These are phyloP conservation scores for Allophyes oxyacanthae DNA, from an alignment of 2,888 invertebrate species.

Conservation along the genomic window DNA sequence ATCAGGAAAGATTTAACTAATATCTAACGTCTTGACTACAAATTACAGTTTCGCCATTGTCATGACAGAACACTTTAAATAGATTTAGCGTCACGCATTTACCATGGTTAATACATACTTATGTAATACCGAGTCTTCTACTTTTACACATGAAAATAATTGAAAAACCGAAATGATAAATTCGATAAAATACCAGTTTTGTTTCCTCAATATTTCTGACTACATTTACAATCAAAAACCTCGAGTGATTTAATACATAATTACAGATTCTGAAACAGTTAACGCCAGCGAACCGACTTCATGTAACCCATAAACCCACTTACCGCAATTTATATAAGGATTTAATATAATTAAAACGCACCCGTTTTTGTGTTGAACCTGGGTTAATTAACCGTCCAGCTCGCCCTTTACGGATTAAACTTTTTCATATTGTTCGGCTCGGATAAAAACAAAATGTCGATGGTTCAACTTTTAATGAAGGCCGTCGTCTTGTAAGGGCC, in stretches of 20 bases:
- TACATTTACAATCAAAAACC: conserved; percentile 11
- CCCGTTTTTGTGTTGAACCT: conserved; percentile 67
- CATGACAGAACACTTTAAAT: conserved; percentile 16
- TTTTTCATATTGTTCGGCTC: conserved; percentile 56
- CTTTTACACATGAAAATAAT: too few relatives aligned
- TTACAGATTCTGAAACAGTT: conserved; percentile 62
- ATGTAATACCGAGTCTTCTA: too few relatives aligned
- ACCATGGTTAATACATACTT: background rate
- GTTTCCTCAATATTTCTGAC: background rate
- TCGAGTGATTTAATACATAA: conserved; percentile 15
- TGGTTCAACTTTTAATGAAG: conserved; percentile 70
- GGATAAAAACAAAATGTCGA: conserved; percentile 60
- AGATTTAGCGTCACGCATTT: conserved; percentile 2
- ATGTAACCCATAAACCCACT: conserved; percentile 66
- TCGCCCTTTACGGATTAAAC: conserved; percentile 57
- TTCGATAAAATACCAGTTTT: background rate
- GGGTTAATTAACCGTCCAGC: conserved; percentile 69
- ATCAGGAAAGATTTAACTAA: conserved; percentile 7
- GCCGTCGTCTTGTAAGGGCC: conserved; percentile 18
- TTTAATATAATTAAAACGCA: conserved; percentile 71
- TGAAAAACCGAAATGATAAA: too few relatives aligned
- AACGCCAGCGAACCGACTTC: conserved; percentile 54
- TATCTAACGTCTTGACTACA: conserved; percentile 5
- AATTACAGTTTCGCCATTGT: conserved; percentile 12
- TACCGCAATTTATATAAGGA: conserved; percentile 62